These are phyloP conservation scores for Takifugu bimaculatus DNA, from an alignment of 2,113 vertebrate genomes.

Conservation along the genomic window DNA sequence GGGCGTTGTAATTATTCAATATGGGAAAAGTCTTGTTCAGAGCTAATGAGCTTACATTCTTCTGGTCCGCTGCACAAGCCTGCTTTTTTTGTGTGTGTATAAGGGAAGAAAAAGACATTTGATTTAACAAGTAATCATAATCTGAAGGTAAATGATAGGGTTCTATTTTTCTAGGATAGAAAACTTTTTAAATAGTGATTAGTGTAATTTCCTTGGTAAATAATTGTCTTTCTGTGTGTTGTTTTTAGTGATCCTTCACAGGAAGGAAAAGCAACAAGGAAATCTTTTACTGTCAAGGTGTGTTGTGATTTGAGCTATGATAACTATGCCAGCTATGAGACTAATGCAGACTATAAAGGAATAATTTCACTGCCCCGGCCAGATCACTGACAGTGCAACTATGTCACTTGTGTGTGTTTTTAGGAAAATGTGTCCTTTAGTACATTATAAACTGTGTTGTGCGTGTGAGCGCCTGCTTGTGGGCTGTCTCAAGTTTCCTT, in stretches of 20 bases:
- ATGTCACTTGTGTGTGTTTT: constrained; percentile 9
- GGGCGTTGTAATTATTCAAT: constrained; percentile 60
- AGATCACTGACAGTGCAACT: neutral
- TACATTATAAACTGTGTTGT: constrained; percentile 14
- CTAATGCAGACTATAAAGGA: neutral
- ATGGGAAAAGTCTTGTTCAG: constrained; percentile 47
- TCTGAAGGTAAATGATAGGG: constrained; percentile 1
- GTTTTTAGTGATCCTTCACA: no score
- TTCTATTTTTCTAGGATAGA: no score
- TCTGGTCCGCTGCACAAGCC: constrained; percentile 19
- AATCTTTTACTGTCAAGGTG: no score
- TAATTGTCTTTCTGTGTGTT: no score
- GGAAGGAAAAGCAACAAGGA: no score
- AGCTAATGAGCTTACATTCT: constrained; percentile 47
- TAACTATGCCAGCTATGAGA: neutral
- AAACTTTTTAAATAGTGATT: no score
- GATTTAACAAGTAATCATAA: no score
- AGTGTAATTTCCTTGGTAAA: no score
- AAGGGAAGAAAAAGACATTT: no score
- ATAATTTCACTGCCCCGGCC: neutral
- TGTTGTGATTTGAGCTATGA: constrained; percentile 5
- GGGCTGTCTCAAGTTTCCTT: constrained; percentile 54
- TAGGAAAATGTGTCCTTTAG: constrained; percentile 17
- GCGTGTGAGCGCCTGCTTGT: constrained; percentile 6
- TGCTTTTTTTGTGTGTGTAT: no score